Base-by-base conservation (phyloP, 2,888 invertebrate genomes). In the Candidula unifasciata region DNA sequence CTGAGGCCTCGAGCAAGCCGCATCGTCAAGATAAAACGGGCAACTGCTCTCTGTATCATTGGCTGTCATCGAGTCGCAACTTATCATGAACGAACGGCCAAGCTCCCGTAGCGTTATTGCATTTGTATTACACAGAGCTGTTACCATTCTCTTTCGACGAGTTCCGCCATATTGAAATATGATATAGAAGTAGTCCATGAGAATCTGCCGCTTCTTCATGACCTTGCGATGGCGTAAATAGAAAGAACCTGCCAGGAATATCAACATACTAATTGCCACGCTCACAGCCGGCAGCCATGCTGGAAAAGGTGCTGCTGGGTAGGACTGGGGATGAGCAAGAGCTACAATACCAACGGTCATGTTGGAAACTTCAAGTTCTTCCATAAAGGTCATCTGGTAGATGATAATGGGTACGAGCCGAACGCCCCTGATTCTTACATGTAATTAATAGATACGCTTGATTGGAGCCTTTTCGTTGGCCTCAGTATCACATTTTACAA, bases 111-210 rank as follows among this genome's bases (percentile, higher is more conserved):
- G 57, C 0, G 86, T 74, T 54, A 86, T 85, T 27, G 73, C 44
- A 78, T 86, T 86, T 8, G 86, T 86, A 66, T 86, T 85, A 80
- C 86, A 86, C 33, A 86, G 74, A 10, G 85, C 80, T 18, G 85
- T 77, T 76, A 86, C 86, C 64, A 85, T 85, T 35, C 86, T 66
- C 44, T 85, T 85, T 33, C 86, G 76, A 18, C 83, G 30, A 71
- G 68, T 30, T 10, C 77, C 85, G 54, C 85, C 86, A 57, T 80
- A 83, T 44, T 86, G 80, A 52, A 86, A 52, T 54, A 86, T 77
- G 13, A 82, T 80, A n/a, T 80, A 83, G 57, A 86, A 83, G 35
- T 86, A 86, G 52, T 86, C 86, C 85, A 86, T 85, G 27, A 86
- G 77, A 52, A 86, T 44, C 80, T 85, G 80, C 10, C 84, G 82